Evolutionary conservation across 2,797 vertebrate species (phyloP).

Genomic region (Orientallactaga sibirica): DNA sequence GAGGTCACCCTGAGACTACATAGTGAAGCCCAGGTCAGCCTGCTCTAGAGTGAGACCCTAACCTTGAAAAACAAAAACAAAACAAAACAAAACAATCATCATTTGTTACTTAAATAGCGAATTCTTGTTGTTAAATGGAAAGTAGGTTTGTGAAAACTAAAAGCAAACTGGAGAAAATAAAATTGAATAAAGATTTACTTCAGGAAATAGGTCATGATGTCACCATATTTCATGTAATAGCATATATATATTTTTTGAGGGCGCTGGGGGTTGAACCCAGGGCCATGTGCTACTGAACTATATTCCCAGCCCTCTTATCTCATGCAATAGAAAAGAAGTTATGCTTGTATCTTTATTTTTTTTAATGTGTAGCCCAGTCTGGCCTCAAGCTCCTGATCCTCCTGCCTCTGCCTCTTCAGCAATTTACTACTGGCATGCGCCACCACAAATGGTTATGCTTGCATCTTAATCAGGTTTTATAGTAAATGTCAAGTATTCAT

Average conservation of each 20-base stretch:
- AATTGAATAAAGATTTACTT: neutral
- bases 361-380: too few relatives aligned
- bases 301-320: too few relatives aligned
- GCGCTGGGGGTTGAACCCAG: neutral
- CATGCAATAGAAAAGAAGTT: neutral
- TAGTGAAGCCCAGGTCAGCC: too few relatives aligned
- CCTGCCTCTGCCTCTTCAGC: too few relatives aligned
- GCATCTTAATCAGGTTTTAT: neutral
- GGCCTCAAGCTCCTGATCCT: too few relatives aligned
- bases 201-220: neutral
- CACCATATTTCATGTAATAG: neutral
- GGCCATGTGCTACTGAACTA: neutral
- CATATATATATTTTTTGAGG: neutral
- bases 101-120: neutral
- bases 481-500: neutral
- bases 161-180: conserved; percentile 34
- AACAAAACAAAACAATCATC: neutral
- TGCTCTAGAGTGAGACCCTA: too few relatives aligned
- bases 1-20: too few relatives aligned
- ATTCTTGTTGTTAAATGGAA: conserved; percentile 29
- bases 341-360: neutral
- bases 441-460: too few relatives aligned
- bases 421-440: too few relatives aligned
- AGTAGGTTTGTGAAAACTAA: neutral
- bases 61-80: too few relatives aligned